Evolutionary conservation across 2,113 vertebrate genomes (phyloP).

Genomic region (Aspiorhynchus laticeps): DNA sequence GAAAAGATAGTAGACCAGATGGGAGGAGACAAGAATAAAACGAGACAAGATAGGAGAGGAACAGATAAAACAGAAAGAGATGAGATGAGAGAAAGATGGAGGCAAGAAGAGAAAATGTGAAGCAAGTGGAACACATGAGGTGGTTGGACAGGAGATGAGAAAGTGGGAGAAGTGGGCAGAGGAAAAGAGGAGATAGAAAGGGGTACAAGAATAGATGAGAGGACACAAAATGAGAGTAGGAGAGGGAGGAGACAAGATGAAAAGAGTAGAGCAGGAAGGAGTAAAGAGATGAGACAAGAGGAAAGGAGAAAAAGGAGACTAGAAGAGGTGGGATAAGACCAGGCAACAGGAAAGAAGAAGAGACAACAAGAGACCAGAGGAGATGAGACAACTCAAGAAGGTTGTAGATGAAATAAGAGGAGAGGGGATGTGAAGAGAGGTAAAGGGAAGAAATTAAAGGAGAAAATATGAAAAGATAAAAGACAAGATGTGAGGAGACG

Average conservation of each 20-base stretch:
- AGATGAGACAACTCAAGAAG: background rate
- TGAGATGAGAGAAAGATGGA: background rate
- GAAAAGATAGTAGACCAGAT: background rate
- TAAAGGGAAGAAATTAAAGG: background rate
- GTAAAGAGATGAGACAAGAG: background rate
- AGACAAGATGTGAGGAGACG: conserved; percentile 36
- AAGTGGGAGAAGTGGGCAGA: background rate
- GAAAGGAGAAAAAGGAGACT: background rate
- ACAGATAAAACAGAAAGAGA: background rate
- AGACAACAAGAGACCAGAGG: background rate
- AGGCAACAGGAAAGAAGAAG: background rate
- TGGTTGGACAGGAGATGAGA: background rate
- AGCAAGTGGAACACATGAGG: background rate
- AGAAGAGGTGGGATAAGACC: background rate
- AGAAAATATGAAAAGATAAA: background rate
- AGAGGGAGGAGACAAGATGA: background rate
- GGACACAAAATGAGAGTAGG: background rate
- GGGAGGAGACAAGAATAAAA: background rate
- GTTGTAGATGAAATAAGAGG: background rate
- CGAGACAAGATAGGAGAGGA: background rate
- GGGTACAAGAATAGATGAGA: background rate
- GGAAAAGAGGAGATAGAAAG: background rate
- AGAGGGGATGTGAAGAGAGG: background rate
- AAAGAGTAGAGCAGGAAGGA: background rate
- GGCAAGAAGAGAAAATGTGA: background rate